Evolutionary conservation across 2,113 vertebrate genomes (phyloP).

Genomic region (Syrrhaptes paradoxus): DNA sequence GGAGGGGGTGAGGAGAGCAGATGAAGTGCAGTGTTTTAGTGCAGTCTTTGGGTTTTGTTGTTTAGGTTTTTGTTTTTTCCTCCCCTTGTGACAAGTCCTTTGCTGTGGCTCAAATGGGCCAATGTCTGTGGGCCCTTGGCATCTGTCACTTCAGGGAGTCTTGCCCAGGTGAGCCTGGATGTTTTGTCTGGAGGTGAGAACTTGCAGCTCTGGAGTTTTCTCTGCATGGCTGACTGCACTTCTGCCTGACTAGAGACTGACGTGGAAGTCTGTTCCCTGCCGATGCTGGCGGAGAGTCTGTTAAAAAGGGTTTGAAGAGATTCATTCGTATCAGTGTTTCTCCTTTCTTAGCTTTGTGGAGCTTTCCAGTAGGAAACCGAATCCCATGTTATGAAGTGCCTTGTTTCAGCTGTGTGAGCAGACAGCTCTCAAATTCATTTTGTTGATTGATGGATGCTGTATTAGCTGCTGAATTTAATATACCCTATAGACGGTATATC

Average conservation of each 20-base stretch:
- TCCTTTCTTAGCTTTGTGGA: background rate
- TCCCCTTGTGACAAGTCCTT: background rate
- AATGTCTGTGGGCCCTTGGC: background rate
- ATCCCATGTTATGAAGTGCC: background rate
- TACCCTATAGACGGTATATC: rapidly evolving
- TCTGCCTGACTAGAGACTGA: background rate
- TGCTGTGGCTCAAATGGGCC: background rate
- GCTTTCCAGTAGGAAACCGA: background rate
- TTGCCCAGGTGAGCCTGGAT: background rate
- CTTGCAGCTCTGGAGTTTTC: background rate
- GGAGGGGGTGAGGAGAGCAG: background rate
- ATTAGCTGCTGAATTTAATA: background rate
- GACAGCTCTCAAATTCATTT: background rate
- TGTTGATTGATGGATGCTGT: background rate
- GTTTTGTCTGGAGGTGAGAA: background rate
- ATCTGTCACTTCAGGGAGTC: background rate
- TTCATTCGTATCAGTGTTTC: background rate
- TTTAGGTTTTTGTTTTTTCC: background rate
- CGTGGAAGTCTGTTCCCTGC: background rate
- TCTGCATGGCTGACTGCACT: background rate
- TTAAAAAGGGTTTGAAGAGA: background rate
- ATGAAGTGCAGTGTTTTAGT: background rate
- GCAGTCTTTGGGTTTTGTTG: background rate
- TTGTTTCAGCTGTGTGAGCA: background rate
- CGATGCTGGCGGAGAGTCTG: background rate